Evolutionary conservation across 1,140 invertebrate species (phyloP), one percentile per base, ranked within the genome.

Genomic region (Drosophila trapezifrons): DNA sequence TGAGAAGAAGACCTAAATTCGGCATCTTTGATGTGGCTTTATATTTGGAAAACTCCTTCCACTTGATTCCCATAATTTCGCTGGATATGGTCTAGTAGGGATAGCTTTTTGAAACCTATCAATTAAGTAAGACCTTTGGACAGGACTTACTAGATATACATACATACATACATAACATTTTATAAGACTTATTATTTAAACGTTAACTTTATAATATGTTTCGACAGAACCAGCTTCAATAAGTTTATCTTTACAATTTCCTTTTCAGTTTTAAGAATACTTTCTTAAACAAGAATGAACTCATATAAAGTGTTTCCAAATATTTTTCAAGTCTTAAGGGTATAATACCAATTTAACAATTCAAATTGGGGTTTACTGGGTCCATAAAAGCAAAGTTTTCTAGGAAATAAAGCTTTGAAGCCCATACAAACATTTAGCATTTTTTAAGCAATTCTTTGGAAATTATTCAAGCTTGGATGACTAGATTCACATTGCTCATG

Each of bases 81-180:
- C 20, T 65, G 60, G 45, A 65, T 69, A 69, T 69, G 59, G 10
- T 49, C n/a, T 42, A 25, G 18, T 47, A 10, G n/a, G 20, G 27
- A 35, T 60, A 40, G 13, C 25, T 59, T 17, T 32, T 13, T 60
- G 60, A 64, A 64, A 64, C 55, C 60, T 40, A 40, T 20, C 47
- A 59, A 7, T 51, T 59, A 35, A 29, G 17, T 20, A 10, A 5
- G 15, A 6, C 18, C 57, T 17, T 20, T 17, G 18, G 15, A 12
- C 54, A 18, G n/a, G 38, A 10, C n/a, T n/a, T n/a, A n/a, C n/a
- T n/a, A n/a, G n/a, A n/a, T n/a, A n/a, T n/a, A 27, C 17, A 25
- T 25, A 29, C 13, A 17, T 13, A 27, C 20, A 59, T 25, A 6
- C 15, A 18, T 59, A 63, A 27, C 52, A 27, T 12, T 38, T 38